These are phyloP conservation scores for Metopia argyrocephala DNA, from an alignment of 2,888 invertebrate genomes.

Conservation along the genomic window DNA sequence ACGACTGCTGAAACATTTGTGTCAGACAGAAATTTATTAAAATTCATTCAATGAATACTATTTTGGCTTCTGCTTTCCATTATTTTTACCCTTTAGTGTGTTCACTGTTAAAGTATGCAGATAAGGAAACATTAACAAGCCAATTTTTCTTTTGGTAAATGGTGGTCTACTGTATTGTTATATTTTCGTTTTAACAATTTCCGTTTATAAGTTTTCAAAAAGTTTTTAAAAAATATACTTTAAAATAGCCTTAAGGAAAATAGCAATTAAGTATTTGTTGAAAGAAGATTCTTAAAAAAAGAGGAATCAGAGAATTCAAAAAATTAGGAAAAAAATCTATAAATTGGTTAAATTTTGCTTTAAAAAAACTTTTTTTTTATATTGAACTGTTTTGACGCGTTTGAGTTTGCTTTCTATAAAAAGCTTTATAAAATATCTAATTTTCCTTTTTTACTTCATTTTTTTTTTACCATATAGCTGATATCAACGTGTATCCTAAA, in stretches of 20 bases:
- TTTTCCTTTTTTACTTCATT: too few species aligned
- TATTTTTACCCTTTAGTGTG: too few species aligned
- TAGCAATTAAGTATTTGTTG: background rate
- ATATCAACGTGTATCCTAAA: background rate
- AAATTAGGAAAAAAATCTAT: background rate
- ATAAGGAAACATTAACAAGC: background rate
- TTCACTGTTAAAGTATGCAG: too few species aligned
- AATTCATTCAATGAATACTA: constrained; percentile 4
- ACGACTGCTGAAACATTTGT: constrained; percentile 19
- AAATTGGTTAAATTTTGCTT: background rate
- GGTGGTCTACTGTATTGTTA: background rate
- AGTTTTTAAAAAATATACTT: constrained; percentile 1
- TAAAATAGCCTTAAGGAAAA: background rate
- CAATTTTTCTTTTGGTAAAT: background rate
- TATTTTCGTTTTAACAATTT: background rate
- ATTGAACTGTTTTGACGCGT: too few species aligned
- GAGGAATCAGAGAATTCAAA: background rate
- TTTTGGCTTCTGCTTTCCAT: background rate
- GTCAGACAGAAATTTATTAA: background rate
- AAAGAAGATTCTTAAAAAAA: background rate
- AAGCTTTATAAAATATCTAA: too few species aligned
- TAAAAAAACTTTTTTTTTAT: background rate
- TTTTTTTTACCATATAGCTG: background rate
- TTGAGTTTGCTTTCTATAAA: too few species aligned
- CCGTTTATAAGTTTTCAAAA: background rate